These are phyloP conservation scores for Drosophila kanapiae DNA, from an alignment of 1,140 invertebrate species.

Conservation along the genomic window DNA sequence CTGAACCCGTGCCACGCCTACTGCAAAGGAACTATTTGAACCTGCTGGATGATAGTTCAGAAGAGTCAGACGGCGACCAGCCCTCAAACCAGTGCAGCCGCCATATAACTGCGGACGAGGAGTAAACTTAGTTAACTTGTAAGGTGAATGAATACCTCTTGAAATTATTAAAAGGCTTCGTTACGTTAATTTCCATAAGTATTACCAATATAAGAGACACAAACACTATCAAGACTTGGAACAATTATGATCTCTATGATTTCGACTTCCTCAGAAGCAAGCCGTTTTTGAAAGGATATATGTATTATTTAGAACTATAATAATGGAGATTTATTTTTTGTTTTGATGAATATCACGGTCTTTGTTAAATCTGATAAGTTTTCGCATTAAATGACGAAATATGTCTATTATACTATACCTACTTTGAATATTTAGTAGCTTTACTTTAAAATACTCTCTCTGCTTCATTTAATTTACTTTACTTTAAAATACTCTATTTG, in stretches of 20 bases:
- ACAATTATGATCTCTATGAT: neutral
- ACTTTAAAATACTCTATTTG: neutral
- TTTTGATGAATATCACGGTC: neutral
- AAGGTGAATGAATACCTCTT: too few species aligned
- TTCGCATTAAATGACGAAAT: too few species aligned
- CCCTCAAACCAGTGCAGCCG: neutral
- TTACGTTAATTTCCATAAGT: too few species aligned
- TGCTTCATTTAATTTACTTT: neutral
- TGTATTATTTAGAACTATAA: neutral
- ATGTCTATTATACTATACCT: too few species aligned
- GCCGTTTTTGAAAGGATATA: neutral
- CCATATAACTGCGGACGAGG: neutral
- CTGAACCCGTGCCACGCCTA: accelerated
- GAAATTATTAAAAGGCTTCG: too few species aligned
- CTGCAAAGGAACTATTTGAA: neutral
- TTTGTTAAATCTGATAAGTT: neutral
- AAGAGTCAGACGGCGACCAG: neutral
- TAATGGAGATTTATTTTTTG: too few species aligned
- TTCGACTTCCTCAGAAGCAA: neutral
- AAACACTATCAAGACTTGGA: too few species aligned
- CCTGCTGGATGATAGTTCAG: neutral
- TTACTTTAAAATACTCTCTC: neutral
- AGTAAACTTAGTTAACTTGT: neutral
- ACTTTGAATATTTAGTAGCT: too few species aligned
- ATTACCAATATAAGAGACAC: too few species aligned